phyloP scores from a whole-genome alignment of 2,113 vertebrate genomes.

The Panurus biarmicus region DNA sequence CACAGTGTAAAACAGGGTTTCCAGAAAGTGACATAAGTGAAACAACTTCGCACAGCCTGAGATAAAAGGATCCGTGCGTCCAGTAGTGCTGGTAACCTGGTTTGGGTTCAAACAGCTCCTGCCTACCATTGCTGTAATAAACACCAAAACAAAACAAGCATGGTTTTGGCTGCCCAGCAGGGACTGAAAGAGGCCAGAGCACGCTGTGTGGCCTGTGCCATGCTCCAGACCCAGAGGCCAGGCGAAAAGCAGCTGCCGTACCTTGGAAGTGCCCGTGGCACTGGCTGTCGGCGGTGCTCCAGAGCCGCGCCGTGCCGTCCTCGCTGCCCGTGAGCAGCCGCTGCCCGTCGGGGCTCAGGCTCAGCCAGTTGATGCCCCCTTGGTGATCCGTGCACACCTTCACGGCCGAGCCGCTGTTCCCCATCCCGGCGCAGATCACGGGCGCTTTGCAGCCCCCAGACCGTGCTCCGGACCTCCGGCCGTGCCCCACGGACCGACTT shows the following conservation, averaged over 20 bases:
- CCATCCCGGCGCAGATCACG: slow-evolving; percentile 57
- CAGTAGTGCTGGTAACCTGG: not conserved
- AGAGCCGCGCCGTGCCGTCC: slow-evolving; percentile 76
- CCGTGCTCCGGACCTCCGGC: not conserved
- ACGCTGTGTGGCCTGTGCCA: not conserved
- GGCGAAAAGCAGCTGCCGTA: not conserved
- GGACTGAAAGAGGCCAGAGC: not conserved
- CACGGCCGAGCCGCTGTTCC: slow-evolving; percentile 71
- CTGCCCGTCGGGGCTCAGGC: slow-evolving; percentile 77
- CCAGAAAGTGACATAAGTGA: not conserved
- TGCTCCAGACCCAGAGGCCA: rapidly evolving
- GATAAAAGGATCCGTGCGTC: not conserved
- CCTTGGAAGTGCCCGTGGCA: slow-evolving; percentile 75
- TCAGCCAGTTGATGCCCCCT: slow-evolving; percentile 81
- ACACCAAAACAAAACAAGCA: not conserved
- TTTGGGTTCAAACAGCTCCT: not conserved
- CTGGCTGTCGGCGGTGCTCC: slow-evolving; percentile 75
- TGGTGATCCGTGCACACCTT: slow-evolving; percentile 75
- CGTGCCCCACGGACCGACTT: not conserved
- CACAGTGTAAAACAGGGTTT: not conserved
- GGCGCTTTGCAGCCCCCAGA: not conserved
- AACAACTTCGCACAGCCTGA: not conserved
- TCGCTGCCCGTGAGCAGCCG: slow-evolving; percentile 78
- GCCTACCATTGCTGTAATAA: not conserved
- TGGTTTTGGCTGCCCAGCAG: not conserved